Evolutionary conservation across 2,797 vertebrate species (phyloP).

Genomic region (Mico argentatus): DNA sequence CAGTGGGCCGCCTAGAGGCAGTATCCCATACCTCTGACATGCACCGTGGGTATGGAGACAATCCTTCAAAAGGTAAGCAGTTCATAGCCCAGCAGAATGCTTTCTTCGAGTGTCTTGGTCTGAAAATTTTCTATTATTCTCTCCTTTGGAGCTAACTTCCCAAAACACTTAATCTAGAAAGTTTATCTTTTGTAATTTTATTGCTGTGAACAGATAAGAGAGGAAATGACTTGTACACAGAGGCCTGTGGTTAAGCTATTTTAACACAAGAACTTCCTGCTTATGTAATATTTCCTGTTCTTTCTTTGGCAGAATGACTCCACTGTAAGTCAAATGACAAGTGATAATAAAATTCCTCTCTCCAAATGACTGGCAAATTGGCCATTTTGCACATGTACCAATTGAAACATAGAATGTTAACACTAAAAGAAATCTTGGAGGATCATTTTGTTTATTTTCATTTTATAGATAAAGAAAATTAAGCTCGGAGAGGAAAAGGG

Average conservation of each 20-base stretch:
- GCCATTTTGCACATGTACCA: background rate
- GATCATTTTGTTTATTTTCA: constrained; percentile 42
- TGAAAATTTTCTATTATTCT: background rate
- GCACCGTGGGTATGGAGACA: constrained; percentile 76
- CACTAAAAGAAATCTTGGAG: constrained; percentile 28
- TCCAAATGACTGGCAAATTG: constrained; percentile 10
- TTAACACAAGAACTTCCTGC: constrained; percentile 66
- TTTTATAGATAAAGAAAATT: constrained; percentile 57
- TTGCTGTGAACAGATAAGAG: constrained; percentile 49
- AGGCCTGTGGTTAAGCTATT: constrained; percentile 54
- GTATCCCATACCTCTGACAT: constrained; percentile 84
- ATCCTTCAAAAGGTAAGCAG: constrained; percentile 85
- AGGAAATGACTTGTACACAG: constrained; percentile 27
- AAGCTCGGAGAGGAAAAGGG: constrained; percentile 26
- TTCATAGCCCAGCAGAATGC: background rate
- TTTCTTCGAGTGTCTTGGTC: background rate
- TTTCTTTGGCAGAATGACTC: constrained; percentile 62
- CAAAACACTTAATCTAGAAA: constrained; percentile 26
- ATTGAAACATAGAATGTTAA: background rate
- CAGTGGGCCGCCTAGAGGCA: constrained; percentile 92
- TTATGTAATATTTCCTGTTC: constrained; percentile 64
- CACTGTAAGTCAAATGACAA: constrained; percentile 49
- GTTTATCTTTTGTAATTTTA: constrained; percentile 27
- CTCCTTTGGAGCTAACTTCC: constrained; percentile 3
- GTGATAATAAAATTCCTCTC: constrained; percentile 49